phyloP scores from a whole-genome alignment of 2,113 vertebrate genomes.

The Hemichromis elongatus region DNA sequence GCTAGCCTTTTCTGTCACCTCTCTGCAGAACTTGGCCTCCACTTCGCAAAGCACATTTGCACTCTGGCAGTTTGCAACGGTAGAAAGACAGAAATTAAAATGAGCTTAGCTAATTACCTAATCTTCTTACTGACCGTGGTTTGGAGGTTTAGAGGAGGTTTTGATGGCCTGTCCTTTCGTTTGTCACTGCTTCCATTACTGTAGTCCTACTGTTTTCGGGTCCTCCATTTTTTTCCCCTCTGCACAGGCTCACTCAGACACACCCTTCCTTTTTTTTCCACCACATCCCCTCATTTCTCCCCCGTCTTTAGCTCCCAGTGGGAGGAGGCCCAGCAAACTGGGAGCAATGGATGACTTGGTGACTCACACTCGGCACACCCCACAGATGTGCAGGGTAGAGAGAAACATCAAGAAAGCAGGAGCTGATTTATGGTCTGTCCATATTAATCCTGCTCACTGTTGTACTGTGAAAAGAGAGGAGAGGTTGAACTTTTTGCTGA shows the following conservation, averaged over 20 bases:
- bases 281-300: background rate
- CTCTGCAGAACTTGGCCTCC: background rate
- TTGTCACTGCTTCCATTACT: background rate
- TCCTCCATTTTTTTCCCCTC: background rate
- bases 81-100: background rate
- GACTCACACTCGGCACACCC: constrained; percentile 36
- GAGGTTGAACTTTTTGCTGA: background rate
- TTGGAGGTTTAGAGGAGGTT: background rate
- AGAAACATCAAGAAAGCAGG: background rate
- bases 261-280: background rate
- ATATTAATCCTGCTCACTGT: background rate
- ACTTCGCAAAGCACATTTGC: background rate
- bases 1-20: background rate
- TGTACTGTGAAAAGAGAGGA: background rate
- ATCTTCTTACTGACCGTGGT: background rate
- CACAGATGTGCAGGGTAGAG: constrained; percentile 46
- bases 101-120: background rate
- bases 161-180: background rate
- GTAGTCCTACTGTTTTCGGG: background rate
- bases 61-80: background rate
- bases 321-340: background rate
- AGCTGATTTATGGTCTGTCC: constrained; percentile 16
- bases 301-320: background rate
- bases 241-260: background rate
- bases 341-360: background rate